These are phyloP conservation scores for Danaus chrysippus DNA, from an alignment of 2,888 invertebrate genomes.

Conservation along the genomic window DNA sequence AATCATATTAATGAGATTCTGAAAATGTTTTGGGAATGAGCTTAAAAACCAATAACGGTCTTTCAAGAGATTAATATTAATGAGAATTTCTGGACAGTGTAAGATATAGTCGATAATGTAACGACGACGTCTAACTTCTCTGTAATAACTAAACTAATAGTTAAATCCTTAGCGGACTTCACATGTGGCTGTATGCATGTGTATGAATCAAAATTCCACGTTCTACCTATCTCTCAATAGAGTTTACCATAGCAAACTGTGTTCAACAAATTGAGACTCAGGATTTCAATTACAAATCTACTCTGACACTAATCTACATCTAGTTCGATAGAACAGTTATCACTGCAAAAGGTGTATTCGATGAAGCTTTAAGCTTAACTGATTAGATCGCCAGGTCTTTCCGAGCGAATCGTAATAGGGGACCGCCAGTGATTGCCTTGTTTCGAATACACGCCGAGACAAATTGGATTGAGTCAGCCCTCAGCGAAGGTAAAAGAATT, in stretches of 20 bases:
- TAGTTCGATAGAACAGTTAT: conserved; percentile 52
- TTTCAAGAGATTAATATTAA: neutral
- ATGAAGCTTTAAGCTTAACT: conserved; percentile 57
- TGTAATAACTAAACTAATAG: neutral
- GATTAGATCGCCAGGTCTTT: conserved; percentile 56
- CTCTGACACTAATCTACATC: conserved; percentile 25
- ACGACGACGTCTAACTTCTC: neutral
- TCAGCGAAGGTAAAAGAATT: conserved; percentile 45
- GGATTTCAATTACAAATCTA: conserved; percentile 29
- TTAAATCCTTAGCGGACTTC: neutral
- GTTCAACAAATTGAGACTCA: conserved; percentile 20
- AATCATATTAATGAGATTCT: no score
- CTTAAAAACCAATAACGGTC: no score
- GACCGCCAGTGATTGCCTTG: conserved; percentile 64
- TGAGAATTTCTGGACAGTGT: neutral
- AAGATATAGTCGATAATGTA: neutral
- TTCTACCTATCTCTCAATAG: conserved; percentile 10
- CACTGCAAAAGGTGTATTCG: conserved; percentile 60
- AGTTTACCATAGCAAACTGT: conserved; percentile 16
- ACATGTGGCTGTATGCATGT: neutral
- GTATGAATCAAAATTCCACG: conserved; percentile 8
- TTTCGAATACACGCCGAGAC: conserved; percentile 62
- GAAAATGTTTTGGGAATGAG: no score
- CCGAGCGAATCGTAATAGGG: conserved; percentile 57
- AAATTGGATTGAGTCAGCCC: conserved; percentile 70